Percentiles rank a stretch among this genome's conserved stretches.
Conservation (phyloP, 1,140 invertebrate species). For the Zophobas morio region DNA sequence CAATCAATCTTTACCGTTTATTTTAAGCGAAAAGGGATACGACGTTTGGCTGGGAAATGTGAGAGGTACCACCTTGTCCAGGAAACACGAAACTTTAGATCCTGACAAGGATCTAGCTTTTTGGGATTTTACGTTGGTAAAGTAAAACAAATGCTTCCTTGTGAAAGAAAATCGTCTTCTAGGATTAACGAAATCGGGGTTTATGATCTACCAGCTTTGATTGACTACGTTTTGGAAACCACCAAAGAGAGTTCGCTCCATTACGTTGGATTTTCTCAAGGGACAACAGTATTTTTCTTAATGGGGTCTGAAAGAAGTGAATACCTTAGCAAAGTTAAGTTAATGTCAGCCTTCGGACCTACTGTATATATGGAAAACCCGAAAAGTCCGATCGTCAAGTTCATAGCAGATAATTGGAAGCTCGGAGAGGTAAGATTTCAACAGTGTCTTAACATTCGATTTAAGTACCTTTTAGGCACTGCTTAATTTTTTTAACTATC, state of each 20-base stretch:
- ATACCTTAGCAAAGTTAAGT: constrained; percentile 72
- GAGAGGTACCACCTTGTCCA: constrained; percentile 61
- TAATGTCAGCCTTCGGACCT: constrained; percentile 73
- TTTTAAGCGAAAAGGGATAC: constrained; percentile 67
- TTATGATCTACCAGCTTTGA: constrained; percentile 76
- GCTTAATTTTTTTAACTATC: constrained; percentile 19
- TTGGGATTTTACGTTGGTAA: constrained; percentile 46
- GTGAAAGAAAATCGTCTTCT: constrained; percentile 51
- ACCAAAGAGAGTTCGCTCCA: constrained; percentile 69
- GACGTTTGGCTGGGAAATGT: constrained; percentile 80
- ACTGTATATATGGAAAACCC: constrained; percentile 68
- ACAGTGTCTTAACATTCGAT: neutral
- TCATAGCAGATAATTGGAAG: constrained; percentile 18
- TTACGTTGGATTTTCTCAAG: constrained; percentile 75
- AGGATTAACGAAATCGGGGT: constrained; percentile 79
- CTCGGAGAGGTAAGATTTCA: constrained; percentile 38
- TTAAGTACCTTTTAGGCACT: neutral
- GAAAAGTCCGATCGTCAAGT: constrained; percentile 33
- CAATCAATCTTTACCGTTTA: constrained; percentile 68
- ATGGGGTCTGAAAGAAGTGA: constrained; percentile 70
- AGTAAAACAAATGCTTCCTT: neutral
- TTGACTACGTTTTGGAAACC: constrained; percentile 72
- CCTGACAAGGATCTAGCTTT: constrained; percentile 26
- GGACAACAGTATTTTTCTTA: constrained; percentile 73
- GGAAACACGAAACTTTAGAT: constrained; percentile 47